Conservation (phyloP, 1,140 invertebrate genomes). For the Zaprionus taronus region DNA sequence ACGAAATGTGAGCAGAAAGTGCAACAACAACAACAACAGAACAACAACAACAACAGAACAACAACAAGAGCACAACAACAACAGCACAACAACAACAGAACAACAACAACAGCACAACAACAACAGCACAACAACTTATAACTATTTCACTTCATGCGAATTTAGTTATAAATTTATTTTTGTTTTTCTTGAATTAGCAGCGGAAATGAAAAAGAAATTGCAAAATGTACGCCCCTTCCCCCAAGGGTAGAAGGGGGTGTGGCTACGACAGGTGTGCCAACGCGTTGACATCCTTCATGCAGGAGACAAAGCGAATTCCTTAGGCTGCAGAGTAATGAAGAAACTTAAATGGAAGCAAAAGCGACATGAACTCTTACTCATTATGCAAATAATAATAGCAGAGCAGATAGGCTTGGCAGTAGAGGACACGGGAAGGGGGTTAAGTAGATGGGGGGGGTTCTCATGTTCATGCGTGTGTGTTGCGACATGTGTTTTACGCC, state of each 20-base stretch:
- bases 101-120: conserved; percentile 45
- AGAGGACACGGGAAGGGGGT: not conserved
- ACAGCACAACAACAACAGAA: conserved; percentile 31
- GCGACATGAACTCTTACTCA: conserved; percentile 10
- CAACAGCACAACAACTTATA: conserved; percentile 53
- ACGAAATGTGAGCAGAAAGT: conserved; percentile 40
- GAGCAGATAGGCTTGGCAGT: not conserved
- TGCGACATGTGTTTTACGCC: conserved; percentile 21
- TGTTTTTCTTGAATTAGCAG: conserved; percentile 77
- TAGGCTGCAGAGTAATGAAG: conserved; percentile 61
- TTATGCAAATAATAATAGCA: conserved; percentile 17
- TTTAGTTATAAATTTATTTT: conserved; percentile 55
- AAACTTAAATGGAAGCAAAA: conserved; percentile 66
- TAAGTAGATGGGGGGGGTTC: not conserved
- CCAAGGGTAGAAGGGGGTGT: not conserved
- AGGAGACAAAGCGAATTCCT: conserved; percentile 50
- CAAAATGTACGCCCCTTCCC: conserved; percentile 55
- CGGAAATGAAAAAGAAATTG: conserved; percentile 78
- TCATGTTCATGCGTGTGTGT: not conserved
- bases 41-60: conserved; percentile 48
- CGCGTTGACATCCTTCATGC: not conserved
- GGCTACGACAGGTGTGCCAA: not conserved
- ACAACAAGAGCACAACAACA: conserved; percentile 45
- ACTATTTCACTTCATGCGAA: conserved; percentile 37
- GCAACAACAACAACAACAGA: conserved; percentile 2